Percentiles rank a stretch among this genome's conserved stretches.
Evolutionary conservation across 2,888 invertebrate species (phyloP).

Genomic region (Hypolimnas misippus): DNA sequence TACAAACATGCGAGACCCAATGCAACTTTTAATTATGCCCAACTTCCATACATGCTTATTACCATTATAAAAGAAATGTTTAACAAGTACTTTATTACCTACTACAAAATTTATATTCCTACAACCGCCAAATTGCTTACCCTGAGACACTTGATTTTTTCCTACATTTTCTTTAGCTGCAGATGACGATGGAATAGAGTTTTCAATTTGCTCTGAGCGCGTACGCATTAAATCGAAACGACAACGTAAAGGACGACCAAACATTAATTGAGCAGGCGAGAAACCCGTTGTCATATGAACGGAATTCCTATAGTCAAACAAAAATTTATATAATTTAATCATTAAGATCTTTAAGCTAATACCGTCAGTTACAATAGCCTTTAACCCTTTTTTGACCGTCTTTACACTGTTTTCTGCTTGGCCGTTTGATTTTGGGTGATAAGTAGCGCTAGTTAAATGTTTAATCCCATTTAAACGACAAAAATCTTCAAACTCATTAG

Average conservation of each 20-base stretch:
- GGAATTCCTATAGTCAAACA: slow-evolving; percentile 37
- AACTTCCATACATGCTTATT: background rate
- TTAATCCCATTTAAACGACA: slow-evolving; percentile 32
- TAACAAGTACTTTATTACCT: slow-evolving; percentile 28
- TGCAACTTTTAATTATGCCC: background rate
- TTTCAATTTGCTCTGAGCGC: background rate
- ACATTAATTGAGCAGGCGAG: slow-evolving; percentile 35
- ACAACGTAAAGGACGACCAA: slow-evolving; percentile 31
- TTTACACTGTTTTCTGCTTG: slow-evolving; percentile 41
- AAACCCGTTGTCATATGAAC: slow-evolving; percentile 31
- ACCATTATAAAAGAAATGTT: slow-evolving; percentile 18
- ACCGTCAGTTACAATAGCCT: slow-evolving; percentile 21
- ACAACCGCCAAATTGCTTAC: slow-evolving; percentile 25
- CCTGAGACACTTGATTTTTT: slow-evolving; percentile 26
- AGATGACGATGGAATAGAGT: slow-evolving; percentile 2
- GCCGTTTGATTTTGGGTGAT: slow-evolving; percentile 38
- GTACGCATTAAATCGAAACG: slow-evolving; percentile 33
- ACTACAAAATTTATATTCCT: slow-evolving; percentile 18
- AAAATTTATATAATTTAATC: slow-evolving; percentile 31
- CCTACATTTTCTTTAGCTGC: slow-evolving; percentile 24
- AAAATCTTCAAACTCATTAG: slow-evolving; percentile 25
- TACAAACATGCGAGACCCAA: background rate
- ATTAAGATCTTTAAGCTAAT: background rate
- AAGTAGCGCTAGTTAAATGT: slow-evolving; percentile 29
- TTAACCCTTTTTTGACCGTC: slow-evolving; percentile 39